phyloP scores from a whole-genome alignment of 1,140 invertebrate species.

The Sitodiplosis mosellana region DNA sequence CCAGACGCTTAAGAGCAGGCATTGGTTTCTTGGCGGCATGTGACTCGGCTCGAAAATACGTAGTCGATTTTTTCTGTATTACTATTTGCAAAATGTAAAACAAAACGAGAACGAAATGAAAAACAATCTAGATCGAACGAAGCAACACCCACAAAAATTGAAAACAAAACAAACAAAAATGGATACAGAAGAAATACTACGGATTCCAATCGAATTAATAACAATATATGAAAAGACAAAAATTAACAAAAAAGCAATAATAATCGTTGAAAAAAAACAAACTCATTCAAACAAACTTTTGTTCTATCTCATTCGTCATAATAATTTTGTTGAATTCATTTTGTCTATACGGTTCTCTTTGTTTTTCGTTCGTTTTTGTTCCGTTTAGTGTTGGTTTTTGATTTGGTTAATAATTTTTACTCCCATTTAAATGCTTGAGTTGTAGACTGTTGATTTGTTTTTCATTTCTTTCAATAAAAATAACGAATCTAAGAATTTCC shows the following conservation, averaged over 20 bases:
- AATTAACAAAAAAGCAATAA: too few relatives aligned
- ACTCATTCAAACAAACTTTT: too few relatives aligned
- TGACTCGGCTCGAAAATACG: conserved; percentile 14
- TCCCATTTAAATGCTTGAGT: conserved; percentile 7
- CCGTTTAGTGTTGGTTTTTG: too few relatives aligned
- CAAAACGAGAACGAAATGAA: too few relatives aligned
- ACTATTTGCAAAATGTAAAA: too few relatives aligned
- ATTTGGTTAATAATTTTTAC: neutral
- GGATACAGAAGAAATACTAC: neutral
- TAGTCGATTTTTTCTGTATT: neutral
- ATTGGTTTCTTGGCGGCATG: conserved; percentile 32
- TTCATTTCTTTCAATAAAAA: neutral
- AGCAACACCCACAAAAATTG: too few relatives aligned
- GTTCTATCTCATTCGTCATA: too few relatives aligned
- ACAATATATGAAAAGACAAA: conserved; percentile 18
- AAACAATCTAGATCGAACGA: too few relatives aligned
- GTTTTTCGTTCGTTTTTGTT: too few relatives aligned
- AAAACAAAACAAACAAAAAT: too few relatives aligned
- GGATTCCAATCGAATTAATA: conserved; percentile 11
- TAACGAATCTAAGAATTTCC: neutral
- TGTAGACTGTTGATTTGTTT: conserved; percentile 12
- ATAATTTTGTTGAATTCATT: too few relatives aligned
- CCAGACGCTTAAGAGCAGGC: conserved; percentile 13
- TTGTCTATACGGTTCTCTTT: too few relatives aligned
- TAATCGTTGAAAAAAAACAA: conserved; percentile 1